Percentiles rank a stretch among this genome's conserved stretches.
Conservation (phyloP, 2,113 vertebrate species). For the Psammodynastes pulverulentus region DNA sequence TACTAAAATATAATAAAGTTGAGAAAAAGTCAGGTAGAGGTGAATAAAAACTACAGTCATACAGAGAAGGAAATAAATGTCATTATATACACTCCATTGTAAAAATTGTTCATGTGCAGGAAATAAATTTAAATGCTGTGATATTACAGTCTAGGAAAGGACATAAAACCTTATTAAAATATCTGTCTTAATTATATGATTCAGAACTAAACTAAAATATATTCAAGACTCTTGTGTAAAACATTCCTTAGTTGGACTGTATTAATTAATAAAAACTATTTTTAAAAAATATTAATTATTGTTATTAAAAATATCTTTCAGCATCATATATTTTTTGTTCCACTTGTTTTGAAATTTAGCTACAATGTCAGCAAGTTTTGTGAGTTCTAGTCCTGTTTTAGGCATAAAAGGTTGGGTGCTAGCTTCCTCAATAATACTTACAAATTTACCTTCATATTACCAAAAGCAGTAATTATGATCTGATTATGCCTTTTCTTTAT, state of each 20-base stretch:
- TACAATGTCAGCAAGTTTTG: not conserved
- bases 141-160: not conserved
- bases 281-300: not conserved
- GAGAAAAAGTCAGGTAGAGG: not conserved
- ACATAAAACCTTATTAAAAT: not conserved
- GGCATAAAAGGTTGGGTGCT: not conserved
- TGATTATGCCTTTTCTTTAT: not conserved
- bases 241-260: not conserved
- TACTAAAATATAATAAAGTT: not conserved
- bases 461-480: not conserved
- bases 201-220: not conserved
- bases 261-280: not conserved
- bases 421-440: not conserved
- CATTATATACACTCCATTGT: not conserved
- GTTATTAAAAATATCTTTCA: not conserved
- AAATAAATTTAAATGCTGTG: not conserved
- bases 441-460: not conserved
- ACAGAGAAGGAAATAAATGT: not conserved
- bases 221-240: not conserved
- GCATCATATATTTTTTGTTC: not conserved
- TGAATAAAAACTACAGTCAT: not conserved
- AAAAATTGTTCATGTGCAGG: not conserved
- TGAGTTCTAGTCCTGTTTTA: not conserved
- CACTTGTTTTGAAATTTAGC: not conserved
- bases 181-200: not conserved